Conservation (phyloP, 2,888 invertebrate species). For the Euplagia quadripunctaria region DNA sequence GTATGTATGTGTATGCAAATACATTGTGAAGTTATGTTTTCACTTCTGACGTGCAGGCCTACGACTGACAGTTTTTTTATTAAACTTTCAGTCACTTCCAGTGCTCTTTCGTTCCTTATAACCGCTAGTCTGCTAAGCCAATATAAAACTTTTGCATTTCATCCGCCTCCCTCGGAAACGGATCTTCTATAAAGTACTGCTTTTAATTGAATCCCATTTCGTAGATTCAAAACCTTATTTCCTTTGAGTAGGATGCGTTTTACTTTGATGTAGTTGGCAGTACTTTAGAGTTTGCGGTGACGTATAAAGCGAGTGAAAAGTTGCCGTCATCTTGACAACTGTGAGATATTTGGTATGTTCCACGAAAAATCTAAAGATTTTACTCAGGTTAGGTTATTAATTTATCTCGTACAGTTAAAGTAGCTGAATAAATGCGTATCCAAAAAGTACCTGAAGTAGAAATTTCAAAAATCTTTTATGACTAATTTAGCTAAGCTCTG, state of each 20-base stretch:
- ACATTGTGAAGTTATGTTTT: too few species aligned
- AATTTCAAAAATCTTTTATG: not conserved
- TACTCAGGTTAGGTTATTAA: not conserved
- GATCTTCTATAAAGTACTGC: constrained; percentile 50
- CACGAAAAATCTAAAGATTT: constrained; percentile 9
- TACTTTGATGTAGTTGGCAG: not conserved
- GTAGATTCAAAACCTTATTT: constrained; percentile 39
- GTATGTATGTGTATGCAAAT: too few species aligned
- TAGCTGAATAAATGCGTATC: not conserved
- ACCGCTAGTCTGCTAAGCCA: constrained; percentile 53
- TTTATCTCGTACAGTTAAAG: not conserved
- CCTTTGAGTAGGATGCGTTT: constrained; percentile 32
- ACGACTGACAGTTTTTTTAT: too few species aligned
- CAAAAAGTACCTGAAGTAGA: not conserved
- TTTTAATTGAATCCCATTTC: constrained; percentile 56
- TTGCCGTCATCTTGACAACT: constrained; percentile 28
- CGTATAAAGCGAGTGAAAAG: constrained; percentile 28
- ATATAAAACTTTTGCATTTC: constrained; percentile 61
- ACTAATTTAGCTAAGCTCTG: too few species aligned
- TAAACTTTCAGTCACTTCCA: constrained; percentile 26
- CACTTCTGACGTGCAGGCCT: too few species aligned
- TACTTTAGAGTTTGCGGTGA: constrained; percentile 30
- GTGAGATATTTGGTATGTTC: constrained; percentile 15
- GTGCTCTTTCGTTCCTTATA: constrained; percentile 27
- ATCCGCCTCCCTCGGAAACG: constrained; percentile 48